These are phyloP conservation scores for Aramus guarauna DNA, from an alignment of 2,113 vertebrate species.

Conservation along the genomic window DNA sequence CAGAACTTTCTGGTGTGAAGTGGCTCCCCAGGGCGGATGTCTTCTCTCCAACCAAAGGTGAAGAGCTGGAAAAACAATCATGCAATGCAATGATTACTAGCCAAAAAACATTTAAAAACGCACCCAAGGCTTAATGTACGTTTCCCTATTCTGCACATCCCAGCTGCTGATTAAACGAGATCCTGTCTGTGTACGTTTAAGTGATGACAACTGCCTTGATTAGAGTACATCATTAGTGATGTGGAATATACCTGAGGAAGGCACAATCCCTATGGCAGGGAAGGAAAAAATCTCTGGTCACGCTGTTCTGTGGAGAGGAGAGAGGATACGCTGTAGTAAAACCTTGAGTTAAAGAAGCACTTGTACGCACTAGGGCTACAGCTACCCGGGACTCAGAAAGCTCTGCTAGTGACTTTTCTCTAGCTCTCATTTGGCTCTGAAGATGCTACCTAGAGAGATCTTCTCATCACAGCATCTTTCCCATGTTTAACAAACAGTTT, in stretches of 20 bases:
- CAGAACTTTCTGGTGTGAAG: slow-evolving; percentile 89
- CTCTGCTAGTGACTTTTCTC: neutral
- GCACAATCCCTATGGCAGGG: neutral
- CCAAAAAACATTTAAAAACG: neutral
- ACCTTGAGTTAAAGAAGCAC: neutral
- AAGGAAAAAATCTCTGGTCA: neutral
- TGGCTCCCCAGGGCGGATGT: slow-evolving; percentile 85
- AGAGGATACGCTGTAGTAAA: neutral
- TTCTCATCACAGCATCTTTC: neutral
- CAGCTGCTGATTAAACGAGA: neutral
- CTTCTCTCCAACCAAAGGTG: slow-evolving; percentile 91
- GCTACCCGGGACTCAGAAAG: neutral
- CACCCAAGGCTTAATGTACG: neutral
- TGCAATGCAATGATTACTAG: neutral
- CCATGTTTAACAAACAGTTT: neutral
- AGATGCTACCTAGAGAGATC: neutral
- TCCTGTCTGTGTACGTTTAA: neutral
- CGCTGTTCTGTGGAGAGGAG: neutral
- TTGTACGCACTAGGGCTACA: neutral
- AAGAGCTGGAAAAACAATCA: slow-evolving; percentile 77
- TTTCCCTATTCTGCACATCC: neutral
- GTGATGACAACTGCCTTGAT: neutral
- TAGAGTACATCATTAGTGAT: neutral
- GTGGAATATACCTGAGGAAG: neutral
- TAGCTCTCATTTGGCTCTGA: neutral